These are phyloP conservation scores for Lutraria rhynchaena DNA, from an alignment of 1,140 invertebrate genomes.

Conservation along the genomic window DNA sequence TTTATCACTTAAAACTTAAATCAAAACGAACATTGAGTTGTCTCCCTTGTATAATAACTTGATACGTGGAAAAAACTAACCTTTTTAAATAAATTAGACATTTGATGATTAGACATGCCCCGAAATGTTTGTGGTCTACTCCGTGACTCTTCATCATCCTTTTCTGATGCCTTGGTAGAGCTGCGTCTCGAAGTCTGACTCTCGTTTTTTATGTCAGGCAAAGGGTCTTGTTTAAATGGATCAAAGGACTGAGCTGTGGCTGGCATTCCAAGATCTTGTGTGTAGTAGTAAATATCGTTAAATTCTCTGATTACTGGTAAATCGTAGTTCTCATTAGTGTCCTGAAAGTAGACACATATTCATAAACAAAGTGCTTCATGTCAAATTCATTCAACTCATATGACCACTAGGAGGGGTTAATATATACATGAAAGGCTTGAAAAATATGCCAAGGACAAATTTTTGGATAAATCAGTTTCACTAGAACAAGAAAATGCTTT, in stretches of 20 bases:
- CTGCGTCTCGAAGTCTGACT: neutral
- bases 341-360: conserved; percentile 60
- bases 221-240: conserved; percentile 57
- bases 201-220: conserved; percentile 58
- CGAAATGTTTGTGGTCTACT: conserved; percentile 55
- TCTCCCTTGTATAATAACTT: too few relatives aligned
- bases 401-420: too few relatives aligned
- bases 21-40: too few relatives aligned
- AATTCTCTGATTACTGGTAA: conserved; percentile 74
- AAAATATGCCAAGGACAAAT: too few relatives aligned
- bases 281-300: conserved; percentile 73
- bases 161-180: conserved; percentile 1
- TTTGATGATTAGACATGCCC: conserved; percentile 63
- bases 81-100: conserved; percentile 73
- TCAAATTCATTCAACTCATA: neutral
- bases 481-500: too few relatives aligned
- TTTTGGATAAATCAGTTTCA: too few relatives aligned
- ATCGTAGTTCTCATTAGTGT: conserved; percentile 75
- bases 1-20: too few relatives aligned
- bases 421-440: too few relatives aligned
- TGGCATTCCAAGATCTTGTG: conserved; percentile 59
- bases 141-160: neutral
- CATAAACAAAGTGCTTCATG: neutral
- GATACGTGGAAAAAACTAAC: too few relatives aligned
- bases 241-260: conserved; percentile 38